These are phyloP conservation scores for Brachirus orientalis DNA, from an alignment of 2,113 vertebrate species.

Conservation along the genomic window DNA sequence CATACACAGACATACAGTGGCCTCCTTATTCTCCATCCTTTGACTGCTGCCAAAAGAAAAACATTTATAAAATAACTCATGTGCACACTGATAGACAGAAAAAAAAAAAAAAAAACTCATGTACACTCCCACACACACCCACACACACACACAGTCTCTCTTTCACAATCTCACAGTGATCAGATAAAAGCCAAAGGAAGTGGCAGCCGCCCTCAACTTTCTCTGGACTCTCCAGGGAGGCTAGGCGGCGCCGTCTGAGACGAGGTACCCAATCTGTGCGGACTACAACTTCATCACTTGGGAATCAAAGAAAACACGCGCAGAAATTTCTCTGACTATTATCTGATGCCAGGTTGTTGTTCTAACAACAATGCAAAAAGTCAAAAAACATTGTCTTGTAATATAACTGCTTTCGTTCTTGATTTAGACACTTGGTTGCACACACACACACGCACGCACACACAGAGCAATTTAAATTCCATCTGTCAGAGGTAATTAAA, in stretches of 20 bases:
- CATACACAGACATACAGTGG: constrained; percentile 24
- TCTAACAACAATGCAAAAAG: constrained; percentile 7
- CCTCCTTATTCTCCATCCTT: constrained; percentile 23
- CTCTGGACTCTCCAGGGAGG: constrained; percentile 71
- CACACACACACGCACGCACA: background rate
- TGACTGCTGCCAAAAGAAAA: constrained; percentile 32
- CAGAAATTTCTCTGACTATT: constrained; percentile 25
- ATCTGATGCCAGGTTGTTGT: constrained; percentile 18
- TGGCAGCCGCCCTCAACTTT: constrained; percentile 69
- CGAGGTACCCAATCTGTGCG: constrained; percentile 56
- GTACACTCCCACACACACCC: constrained; percentile 27
- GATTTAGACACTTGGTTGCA: background rate
- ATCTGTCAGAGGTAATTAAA: constrained; percentile 22
- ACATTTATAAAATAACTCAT: constrained; percentile 60
- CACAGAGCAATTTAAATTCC: constrained; percentile 9
- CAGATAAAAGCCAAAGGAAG: constrained; percentile 77
- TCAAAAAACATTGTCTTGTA: constrained; percentile 1
- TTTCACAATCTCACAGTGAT: constrained; percentile 58
- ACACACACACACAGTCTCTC: constrained; percentile 4
- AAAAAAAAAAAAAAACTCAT: background rate
- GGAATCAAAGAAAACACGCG: constrained; percentile 40
- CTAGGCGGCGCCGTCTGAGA: constrained; percentile 65
- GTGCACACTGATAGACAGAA: constrained; percentile 24
- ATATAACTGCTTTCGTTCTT: constrained; percentile 12
- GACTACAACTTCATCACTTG: constrained; percentile 47